Conservation (phyloP, 2,113 vertebrate species). For the Mola mola region DNA sequence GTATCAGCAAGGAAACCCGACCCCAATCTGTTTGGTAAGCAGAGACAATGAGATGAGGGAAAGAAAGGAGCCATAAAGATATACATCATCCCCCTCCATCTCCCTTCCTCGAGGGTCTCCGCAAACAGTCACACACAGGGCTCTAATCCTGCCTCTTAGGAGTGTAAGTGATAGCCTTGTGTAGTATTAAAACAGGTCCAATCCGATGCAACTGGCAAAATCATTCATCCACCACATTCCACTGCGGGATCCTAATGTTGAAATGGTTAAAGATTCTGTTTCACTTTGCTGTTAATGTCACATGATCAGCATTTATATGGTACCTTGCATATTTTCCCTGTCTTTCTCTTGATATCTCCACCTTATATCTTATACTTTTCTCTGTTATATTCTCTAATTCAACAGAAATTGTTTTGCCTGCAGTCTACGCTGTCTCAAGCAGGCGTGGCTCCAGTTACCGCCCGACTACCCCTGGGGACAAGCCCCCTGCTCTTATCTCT, state of each 20-base stretch:
- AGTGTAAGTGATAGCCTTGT: conserved; percentile 79
- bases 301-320: conserved; percentile 52
- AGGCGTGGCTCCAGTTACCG: conserved; percentile 58
- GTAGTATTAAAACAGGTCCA: conserved; percentile 71
- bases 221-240: conserved; percentile 71
- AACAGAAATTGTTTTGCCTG: conserved; percentile 49
- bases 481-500: conserved; percentile 76
- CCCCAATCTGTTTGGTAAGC: conserved; percentile 68
- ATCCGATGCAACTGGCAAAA: conserved; percentile 74
- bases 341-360: conserved; percentile 18
- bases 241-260: conserved; percentile 61
- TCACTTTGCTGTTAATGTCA: conserved; percentile 68
- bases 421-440: conserved; percentile 24
- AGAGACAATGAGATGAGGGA: conserved; percentile 70
- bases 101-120: conserved; percentile 45
- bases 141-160: conserved; percentile 78
- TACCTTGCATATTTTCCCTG: conserved; percentile 44
- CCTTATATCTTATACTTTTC: conserved; percentile 54
- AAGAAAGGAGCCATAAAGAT: conserved; percentile 72
- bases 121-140: conserved; percentile 40
- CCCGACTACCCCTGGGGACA: conserved; percentile 58
- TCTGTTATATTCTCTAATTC: conserved; percentile 62
- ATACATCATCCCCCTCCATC: conserved; percentile 65
- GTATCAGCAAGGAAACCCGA: conserved; percentile 55
- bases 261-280: conserved; percentile 60